A percentile compares a stretch with the other conserved stretches of the same genome.
These are phyloP conservation scores for Chrysopilus asiliformis DNA, from an alignment of 2,888 invertebrate species.

Conservation along the genomic window DNA sequence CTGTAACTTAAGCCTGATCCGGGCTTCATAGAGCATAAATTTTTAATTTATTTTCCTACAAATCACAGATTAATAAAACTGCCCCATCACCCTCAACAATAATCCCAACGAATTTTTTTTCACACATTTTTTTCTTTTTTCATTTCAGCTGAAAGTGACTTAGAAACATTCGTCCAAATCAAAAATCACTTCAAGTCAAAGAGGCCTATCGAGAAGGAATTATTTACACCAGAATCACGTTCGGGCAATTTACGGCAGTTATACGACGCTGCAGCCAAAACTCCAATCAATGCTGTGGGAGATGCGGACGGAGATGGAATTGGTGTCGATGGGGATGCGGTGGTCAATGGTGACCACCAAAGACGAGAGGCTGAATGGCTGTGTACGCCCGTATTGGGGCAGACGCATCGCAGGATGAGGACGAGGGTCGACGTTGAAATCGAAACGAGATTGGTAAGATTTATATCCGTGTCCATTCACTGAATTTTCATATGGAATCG, in stretches of 20 bases:
- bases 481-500: too few species aligned
- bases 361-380: constrained; percentile 46
- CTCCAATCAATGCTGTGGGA: constrained; percentile 47
- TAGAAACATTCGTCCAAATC: constrained; percentile 69
- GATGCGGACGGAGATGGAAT: constrained; percentile 46
- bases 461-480: too few species aligned
- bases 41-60: too few species aligned
- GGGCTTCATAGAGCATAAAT: too few species aligned
- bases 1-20: too few species aligned
- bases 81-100: not conserved
- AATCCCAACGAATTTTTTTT: not conserved
- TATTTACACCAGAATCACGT: constrained; percentile 62
- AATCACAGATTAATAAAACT: too few species aligned
- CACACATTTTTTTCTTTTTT: not conserved
- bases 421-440: constrained; percentile 67
- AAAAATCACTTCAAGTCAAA: constrained; percentile 63
- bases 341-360: constrained; percentile 26
- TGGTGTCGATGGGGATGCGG: constrained; percentile 39
- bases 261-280: constrained; percentile 63
- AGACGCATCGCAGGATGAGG: constrained; percentile 51
- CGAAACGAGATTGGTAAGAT: constrained; percentile 73
- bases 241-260: constrained; percentile 62
- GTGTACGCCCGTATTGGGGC: constrained; percentile 69
- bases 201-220: constrained; percentile 52
- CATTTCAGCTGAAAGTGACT: constrained; percentile 79